Conservation (phyloP, 2,113 vertebrate genomes). For the Semnornis frantzii region DNA sequence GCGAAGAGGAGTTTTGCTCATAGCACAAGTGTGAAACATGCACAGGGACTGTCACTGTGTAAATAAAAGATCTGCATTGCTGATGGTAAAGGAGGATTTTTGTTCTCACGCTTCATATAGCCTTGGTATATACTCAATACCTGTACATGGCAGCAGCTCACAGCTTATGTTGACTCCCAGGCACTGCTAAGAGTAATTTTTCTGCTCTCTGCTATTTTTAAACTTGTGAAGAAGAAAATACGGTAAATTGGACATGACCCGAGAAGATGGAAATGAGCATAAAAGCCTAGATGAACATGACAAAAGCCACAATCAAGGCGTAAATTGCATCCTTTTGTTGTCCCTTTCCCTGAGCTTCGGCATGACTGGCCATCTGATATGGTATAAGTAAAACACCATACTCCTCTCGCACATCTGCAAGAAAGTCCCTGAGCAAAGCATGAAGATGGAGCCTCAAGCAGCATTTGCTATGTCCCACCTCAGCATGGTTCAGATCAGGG, state of each 20-base stretch:
- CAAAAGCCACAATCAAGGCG: constrained; percentile 64
- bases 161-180: constrained; percentile 7
- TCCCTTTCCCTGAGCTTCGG: not conserved
- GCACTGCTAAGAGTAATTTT: not conserved
- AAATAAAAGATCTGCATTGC: constrained; percentile 48
- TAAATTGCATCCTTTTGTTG: constrained; percentile 51
- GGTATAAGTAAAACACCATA: not conserved
- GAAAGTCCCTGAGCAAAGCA: constrained; percentile 1
- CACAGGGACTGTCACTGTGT: not conserved
- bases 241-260: constrained; percentile 52
- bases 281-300: constrained; percentile 39
- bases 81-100: constrained; percentile 20
- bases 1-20: not conserved
- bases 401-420: not conserved
- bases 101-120: not conserved
- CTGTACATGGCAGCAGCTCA: not conserved
- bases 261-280: constrained; percentile 30
- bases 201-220: constrained; percentile 37
- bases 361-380: constrained; percentile 4
- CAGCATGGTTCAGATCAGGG: not conserved
- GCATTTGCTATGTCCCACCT: not conserved
- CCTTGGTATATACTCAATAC: not conserved
- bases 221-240: constrained; percentile 55
- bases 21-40: constrained; percentile 17
- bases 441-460: not conserved